These are phyloP conservation scores for Rana temporaria DNA, from an alignment of 2,113 vertebrate genomes.

Conservation along the genomic window DNA sequence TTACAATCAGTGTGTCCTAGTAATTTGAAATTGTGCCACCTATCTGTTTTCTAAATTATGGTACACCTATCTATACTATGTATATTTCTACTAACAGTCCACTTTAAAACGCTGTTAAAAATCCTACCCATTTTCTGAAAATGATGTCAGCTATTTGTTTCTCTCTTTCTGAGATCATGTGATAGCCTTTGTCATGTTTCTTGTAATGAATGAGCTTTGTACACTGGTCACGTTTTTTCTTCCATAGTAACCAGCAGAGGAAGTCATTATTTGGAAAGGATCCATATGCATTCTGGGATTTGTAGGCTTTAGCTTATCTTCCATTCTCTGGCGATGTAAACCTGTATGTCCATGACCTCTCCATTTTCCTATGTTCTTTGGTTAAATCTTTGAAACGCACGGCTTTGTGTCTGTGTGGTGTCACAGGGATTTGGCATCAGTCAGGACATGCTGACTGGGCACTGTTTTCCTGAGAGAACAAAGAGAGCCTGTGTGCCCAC, in stretches of 20 bases:
- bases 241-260: background rate
- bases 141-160: background rate
- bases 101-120: too few species aligned
- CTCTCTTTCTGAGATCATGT: background rate
- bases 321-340: background rate
- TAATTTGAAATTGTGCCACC: too few species aligned
- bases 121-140: too few species aligned
- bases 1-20: too few species aligned
- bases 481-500: conserved; percentile 38
- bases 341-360: background rate
- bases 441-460: conserved; percentile 48
- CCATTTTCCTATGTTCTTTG: background rate
- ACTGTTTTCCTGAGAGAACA: conserved; percentile 29
- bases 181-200: too few species aligned
- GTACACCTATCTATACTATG: too few species aligned
- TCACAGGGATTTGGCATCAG: conserved; percentile 45
- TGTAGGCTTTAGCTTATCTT: background rate
- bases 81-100: too few species aligned
- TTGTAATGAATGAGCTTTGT: too few species aligned
- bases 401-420: conserved; percentile 19
- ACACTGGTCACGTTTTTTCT: background rate
- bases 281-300: background rate
- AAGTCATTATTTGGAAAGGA: background rate
- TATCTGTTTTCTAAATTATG: too few species aligned
- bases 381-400: conserved; percentile 2